Conservation (phyloP, 2,888 invertebrate genomes). For the Trachelus tabidus region DNA sequence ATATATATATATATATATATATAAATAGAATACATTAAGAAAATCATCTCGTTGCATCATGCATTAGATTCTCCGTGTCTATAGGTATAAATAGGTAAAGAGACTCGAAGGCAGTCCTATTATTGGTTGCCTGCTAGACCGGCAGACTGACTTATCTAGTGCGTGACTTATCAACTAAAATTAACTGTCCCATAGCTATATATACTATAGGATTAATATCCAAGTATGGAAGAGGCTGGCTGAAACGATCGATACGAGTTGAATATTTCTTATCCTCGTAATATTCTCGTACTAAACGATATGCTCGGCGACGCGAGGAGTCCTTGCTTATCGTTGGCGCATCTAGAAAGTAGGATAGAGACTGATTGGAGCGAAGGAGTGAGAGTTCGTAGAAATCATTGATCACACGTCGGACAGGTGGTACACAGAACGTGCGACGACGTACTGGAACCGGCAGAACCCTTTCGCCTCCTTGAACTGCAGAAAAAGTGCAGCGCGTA, state of each 20-base stretch:
- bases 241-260: neutral
- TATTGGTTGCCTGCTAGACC: neutral
- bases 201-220: neutral
- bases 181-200: neutral
- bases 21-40: no score
- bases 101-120: neutral
- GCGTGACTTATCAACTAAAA: neutral
- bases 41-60: neutral
- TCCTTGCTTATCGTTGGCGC: neutral
- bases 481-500: neutral
- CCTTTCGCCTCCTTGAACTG: neutral
- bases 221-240: neutral
- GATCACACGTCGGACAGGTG: neutral
- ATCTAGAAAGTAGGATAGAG: neutral
- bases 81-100: neutral
- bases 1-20: no score
- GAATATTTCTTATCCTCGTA: neutral
- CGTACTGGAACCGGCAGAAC: neutral
- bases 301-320: neutral
- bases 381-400: neutral
- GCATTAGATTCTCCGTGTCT: neutral
- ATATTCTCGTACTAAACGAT: neutral
- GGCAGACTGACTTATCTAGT: neutral
- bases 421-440: neutral
- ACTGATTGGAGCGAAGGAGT: neutral